Base-by-base conservation (phyloP, 2,888 invertebrate genomes). In the Noctua janthina region DNA sequence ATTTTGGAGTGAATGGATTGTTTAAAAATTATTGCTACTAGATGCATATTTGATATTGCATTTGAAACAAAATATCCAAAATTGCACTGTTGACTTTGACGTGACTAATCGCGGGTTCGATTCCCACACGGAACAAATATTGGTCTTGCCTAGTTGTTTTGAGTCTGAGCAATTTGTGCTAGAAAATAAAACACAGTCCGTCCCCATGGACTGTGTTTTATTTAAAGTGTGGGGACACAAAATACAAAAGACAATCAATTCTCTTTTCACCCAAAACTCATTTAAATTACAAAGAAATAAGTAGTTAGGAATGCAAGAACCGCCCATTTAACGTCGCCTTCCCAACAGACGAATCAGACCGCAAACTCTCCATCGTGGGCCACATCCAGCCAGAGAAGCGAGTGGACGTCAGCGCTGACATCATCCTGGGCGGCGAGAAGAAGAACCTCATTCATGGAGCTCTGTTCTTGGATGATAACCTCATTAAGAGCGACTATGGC, bases 401-500 rank as follows among this genome's bases (percentile, higher is more conserved):
- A 2, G 97, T 97, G 8, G 98, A 98, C 90, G 90, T 98, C 82
- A 97, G 97, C 71, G 97, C 97, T 0, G 97, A 98, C 87, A 92
- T 96, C 80, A 87, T 96, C 56, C 95, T 97, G 8, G 96, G 96
- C 2, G 97, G 97, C 0, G 95, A 96, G 29, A 97, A 97, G 93
- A 97, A 97, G 90, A 97, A 97, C 89, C 95, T 98, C 43, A 94
- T 96, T 84, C 97, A 97, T 83, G 97, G 97, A 11, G 96, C 97
- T 17, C 90, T 98, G 62, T 97, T 97, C 93, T 93, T 98, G 1
- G 97, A 98, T 62, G 96, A 97, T 82, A 97, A 98, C 91, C 97
- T 97, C 92, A 93, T 98, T 69, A 98, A 98, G 93, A 97, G 97
- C 29, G 97, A 98, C 76, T 97, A 98, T 83, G 97, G 96, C 13